Evolutionary conservation across 1,140 invertebrate species (phyloP).

Genomic region (Diorhabda sublineata): DNA sequence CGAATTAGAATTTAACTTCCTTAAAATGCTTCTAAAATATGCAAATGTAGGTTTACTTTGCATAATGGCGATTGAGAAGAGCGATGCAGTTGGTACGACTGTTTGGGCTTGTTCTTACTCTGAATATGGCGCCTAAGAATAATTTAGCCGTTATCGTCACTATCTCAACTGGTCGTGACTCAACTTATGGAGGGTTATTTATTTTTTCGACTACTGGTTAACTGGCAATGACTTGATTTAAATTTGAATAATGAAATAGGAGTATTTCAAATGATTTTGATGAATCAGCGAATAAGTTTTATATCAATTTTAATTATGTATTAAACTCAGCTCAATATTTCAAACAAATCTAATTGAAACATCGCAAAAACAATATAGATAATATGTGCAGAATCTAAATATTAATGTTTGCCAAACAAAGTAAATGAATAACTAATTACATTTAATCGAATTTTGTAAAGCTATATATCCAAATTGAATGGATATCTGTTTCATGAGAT

Average conservation of each 20-base stretch:
- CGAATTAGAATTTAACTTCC: constrained; percentile 33
- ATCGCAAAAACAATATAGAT: too few relatives aligned
- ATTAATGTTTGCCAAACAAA: too few relatives aligned
- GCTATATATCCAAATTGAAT: too few relatives aligned
- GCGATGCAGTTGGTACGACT: constrained; percentile 31
- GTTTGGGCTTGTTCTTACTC: constrained; percentile 34
- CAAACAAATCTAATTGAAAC: too few relatives aligned
- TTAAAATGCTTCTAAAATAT: constrained; percentile 39
- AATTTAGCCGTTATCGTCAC: constrained; percentile 36
- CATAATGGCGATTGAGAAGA: constrained; percentile 37
- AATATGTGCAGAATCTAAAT: too few relatives aligned
- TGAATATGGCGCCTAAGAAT: constrained; percentile 27
- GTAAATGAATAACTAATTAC: too few relatives aligned
- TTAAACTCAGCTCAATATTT: too few relatives aligned
- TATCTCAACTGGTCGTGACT: constrained; percentile 25
- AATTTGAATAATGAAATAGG: neutral
- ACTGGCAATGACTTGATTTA: neutral
- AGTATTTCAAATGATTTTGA: too few relatives aligned
- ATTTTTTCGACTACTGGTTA: constrained; percentile 23
- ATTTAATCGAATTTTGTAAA: too few relatives aligned
- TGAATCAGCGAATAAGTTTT: too few relatives aligned
- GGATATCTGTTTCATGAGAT: too few relatives aligned
- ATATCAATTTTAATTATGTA: too few relatives aligned
- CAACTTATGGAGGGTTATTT: constrained; percentile 36
- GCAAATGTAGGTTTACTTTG: constrained; percentile 36